Conservation (phyloP, 2,797 vertebrate genomes). For the Crocidura indochinensis region DNA sequence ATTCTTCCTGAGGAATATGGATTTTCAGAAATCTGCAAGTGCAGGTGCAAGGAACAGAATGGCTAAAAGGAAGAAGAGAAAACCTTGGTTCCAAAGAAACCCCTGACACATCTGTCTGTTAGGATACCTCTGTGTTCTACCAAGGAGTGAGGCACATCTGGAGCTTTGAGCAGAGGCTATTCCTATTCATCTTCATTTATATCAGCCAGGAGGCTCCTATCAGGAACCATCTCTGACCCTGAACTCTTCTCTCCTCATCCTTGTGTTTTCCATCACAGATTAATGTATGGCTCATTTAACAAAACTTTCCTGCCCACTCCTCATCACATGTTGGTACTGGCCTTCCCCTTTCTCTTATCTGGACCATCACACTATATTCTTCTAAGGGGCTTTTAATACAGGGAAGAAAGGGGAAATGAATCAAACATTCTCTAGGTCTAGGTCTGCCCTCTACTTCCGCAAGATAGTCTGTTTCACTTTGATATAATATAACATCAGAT, state of each 20-base stretch:
- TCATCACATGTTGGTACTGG: background rate
- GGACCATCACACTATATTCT: background rate
- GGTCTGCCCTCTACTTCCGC: background rate
- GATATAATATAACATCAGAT: too few species aligned
- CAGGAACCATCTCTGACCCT: too few species aligned
- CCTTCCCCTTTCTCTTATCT: background rate
- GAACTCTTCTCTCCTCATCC: background rate
- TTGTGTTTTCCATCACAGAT: background rate
- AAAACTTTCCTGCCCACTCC: background rate
- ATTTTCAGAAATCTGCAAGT: constrained; percentile 97
- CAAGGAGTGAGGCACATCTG: background rate
- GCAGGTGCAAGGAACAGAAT: constrained; percentile 98
- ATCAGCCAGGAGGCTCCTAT: background rate
- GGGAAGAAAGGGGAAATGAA: fast-evolving
- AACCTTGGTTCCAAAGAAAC: constrained; percentile 16
- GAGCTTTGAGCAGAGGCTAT: background rate
- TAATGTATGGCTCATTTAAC: background rate
- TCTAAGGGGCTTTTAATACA: background rate
- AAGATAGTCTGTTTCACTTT: too few species aligned
- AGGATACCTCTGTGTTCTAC: background rate
- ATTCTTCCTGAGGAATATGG: constrained; percentile 97
- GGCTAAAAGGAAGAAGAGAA: constrained; percentile 91
- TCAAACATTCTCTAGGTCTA: background rate
- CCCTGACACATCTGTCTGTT: background rate
- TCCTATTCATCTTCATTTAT: constrained; percentile 5